Base-by-base conservation (phyloP, 92 coral and sea anemone genomes). In the Meandrina meandrites region DNA sequence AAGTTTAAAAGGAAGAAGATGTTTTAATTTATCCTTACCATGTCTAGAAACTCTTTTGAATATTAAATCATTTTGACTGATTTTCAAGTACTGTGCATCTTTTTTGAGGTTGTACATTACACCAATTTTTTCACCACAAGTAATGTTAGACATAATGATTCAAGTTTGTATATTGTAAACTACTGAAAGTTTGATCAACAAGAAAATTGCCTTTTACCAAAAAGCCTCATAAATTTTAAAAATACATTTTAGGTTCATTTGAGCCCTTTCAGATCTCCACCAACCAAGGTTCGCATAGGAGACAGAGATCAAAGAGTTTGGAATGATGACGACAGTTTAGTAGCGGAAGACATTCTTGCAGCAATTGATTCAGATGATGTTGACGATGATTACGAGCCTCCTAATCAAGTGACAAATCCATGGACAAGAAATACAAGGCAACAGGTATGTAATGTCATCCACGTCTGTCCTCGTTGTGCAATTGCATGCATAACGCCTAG, bases 231-330 rank as follows among this genome's bases (percentile, higher is more conserved):
- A 47, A 24, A 32, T 4, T 17, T 51, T 76, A 24, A 77, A 45
- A 19, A 6, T 16, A 64, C 68, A 54, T 28, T 74, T 74, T 56
- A 96, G 99, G 82, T 84, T 28, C 98, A 97, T 58, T 85, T 97
- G 76, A 90, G 87, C 60, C 94, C 94, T 15, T 81, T 96, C 51
- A 97, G 91, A 82, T 97, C 99, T 17, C 99, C 99, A 70, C 91
- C 95, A 32, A 94, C 90, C 42, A 95, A 93, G 82, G 89, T 94
- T 45, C 89, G 99, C 13, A 94, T 97, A 18, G 90, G 93, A 47
- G 99, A 97, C 89, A 88, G 80, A 64, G 98, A 97, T 81, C 97
- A 95, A 77, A 88, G 98, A 40, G 96, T 89, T 22, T 91, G 92
- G 94, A 83, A 92, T 73, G 99, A 95, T 90, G 99, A 95, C 36